These are phyloP conservation scores for Ommatoiulus sabulosus DNA, from an alignment of 2,888 invertebrate genomes.

Conservation along the genomic window DNA sequence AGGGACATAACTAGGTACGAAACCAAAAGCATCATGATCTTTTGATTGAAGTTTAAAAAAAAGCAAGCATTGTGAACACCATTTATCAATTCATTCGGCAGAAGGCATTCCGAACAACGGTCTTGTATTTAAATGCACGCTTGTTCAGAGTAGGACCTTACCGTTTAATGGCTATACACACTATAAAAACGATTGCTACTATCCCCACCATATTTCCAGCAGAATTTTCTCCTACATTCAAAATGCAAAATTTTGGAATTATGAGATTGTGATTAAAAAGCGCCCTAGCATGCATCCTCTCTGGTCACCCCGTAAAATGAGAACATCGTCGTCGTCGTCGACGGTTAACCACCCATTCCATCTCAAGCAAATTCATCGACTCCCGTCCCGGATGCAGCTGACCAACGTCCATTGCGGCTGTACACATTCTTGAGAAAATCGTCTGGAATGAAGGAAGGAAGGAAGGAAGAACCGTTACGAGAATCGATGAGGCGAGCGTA, in stretches of 20 bases:
- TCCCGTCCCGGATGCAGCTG: background rate
- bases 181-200: conserved; percentile 39
- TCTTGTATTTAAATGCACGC: background rate
- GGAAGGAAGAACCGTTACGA: background rate
- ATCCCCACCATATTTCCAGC: background rate
- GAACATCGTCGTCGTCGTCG: background rate
- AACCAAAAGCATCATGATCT: background rate
- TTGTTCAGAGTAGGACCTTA: background rate
- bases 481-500: background rate
- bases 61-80: background rate
- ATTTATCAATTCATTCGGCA: background rate
- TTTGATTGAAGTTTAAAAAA: background rate
- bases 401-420: background rate
- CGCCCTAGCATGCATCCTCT: background rate
- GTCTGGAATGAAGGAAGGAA: conserved; percentile 32
- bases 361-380: background rate
- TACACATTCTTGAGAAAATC: background rate
- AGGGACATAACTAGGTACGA: background rate
- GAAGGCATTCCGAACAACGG: background rate
- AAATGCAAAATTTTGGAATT: background rate
- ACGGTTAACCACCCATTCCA: background rate
- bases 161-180: conserved; percentile 15
- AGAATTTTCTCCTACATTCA: background rate
- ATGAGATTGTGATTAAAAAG: conserved; percentile 12
- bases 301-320: background rate